Conservation (phyloP, 1,140 invertebrate genomes). For the Zophobas atratus region DNA sequence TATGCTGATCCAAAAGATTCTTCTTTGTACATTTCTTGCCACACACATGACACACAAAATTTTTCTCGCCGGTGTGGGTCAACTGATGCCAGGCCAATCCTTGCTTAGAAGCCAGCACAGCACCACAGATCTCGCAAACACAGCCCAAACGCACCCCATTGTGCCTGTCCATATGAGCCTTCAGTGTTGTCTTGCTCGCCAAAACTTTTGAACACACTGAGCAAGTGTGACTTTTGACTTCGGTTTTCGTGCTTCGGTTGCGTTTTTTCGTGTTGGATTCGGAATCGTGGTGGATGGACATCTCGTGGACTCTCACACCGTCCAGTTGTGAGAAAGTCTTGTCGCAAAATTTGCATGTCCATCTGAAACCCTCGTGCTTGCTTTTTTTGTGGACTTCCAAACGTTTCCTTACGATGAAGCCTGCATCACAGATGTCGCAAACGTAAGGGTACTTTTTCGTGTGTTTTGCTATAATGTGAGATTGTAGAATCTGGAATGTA, state of each 20-base stretch:
- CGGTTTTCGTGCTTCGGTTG: not conserved
- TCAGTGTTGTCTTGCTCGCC: not conserved
- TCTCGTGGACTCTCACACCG: no score
- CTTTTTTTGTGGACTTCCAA: not conserved
- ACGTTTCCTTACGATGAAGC: not conserved
- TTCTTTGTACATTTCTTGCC: constrained; percentile 53
- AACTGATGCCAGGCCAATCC: not conserved
- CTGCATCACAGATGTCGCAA: constrained; percentile 56
- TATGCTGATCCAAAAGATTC: constrained; percentile 57
- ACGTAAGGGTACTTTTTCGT: constrained; percentile 54
- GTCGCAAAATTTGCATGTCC: no score
- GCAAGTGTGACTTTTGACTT: not conserved
- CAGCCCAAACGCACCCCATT: constrained; percentile 64
- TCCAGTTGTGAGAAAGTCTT: no score
- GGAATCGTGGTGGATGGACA: no score
- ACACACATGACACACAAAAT: constrained; percentile 48
- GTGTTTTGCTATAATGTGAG: not conserved
- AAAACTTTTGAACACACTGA: not conserved
- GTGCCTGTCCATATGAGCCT: constrained; percentile 71
- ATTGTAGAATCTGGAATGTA: not conserved
- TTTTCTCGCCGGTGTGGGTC: constrained; percentile 42
- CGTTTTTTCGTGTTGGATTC: no score
- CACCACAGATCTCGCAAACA: constrained; percentile 68
- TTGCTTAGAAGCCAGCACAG: constrained; percentile 56
- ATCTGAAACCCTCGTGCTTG: not conserved